phyloP scores from a whole-genome alignment of 30 jellyfish, hydroid and myxozoan species.

The Aurelia sp. region DNA sequence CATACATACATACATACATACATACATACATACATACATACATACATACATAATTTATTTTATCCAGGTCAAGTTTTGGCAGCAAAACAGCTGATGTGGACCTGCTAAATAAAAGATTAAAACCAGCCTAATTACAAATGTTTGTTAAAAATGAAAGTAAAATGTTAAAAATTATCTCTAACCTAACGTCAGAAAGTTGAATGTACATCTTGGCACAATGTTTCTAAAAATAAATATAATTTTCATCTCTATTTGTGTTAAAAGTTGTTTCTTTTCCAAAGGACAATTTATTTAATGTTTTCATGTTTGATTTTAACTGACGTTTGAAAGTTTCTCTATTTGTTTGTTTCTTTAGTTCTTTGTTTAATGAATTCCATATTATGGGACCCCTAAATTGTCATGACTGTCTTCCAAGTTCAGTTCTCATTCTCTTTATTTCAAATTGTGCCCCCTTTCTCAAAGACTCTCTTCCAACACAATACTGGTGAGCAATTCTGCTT shows the following conservation, averaged over 20 bases:
- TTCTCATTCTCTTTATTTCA: constrained; percentile 32
- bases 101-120: constrained; percentile 9
- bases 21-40: constrained; percentile 56
- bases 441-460: constrained; percentile 41
- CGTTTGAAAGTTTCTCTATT: constrained; percentile 48
- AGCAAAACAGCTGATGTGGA: constrained; percentile 43
- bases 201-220: constrained; percentile 5
- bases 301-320: constrained; percentile 37
- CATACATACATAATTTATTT: constrained; percentile 44
- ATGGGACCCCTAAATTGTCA: constrained; percentile 24
- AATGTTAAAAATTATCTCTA: constrained; percentile 38
- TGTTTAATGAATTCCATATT: too few species aligned
- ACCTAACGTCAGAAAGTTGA: neutral
- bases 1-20: constrained; percentile 63
- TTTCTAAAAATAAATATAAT: constrained; percentile 38
- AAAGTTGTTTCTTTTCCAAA: constrained; percentile 44
- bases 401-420: constrained; percentile 66
- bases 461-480: constrained; percentile 34
- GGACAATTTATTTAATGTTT: constrained; percentile 35
- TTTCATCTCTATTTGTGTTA: constrained; percentile 39
- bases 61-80: neutral
- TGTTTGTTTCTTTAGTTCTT: constrained; percentile 30
- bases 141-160: constrained; percentile 27
- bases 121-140: constrained; percentile 44
- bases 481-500: constrained; percentile 29